Conservation (phyloP, 1,140 invertebrate genomes). For the Pseudomyrmex cubaensis region DNA sequence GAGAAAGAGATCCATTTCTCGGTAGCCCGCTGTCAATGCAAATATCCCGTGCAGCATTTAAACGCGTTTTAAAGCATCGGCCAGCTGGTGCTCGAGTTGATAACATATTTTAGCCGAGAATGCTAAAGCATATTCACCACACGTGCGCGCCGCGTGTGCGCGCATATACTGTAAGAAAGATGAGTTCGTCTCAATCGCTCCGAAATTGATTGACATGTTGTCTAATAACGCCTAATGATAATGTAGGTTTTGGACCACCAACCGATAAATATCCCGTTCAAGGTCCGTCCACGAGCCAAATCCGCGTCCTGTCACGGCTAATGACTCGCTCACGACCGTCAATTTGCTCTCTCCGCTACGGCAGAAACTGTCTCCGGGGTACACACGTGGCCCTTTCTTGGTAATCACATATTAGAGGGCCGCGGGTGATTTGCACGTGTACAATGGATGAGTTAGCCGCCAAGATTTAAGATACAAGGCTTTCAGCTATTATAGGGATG, state of each 20-base stretch:
- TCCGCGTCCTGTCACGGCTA: conserved; percentile 61
- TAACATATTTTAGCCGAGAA: conserved; percentile 74
- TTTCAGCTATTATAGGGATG: neutral
- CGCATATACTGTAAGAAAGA: neutral
- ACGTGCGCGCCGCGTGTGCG: conserved; percentile 10
- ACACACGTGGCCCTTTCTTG: conserved; percentile 34
- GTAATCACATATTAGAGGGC: conserved; percentile 24
- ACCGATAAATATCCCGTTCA: conserved; percentile 46
- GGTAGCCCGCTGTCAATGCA: conserved; percentile 45
- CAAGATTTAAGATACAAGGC: conserved; percentile 24
- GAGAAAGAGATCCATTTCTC: neutral
- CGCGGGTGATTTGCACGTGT: conserved; percentile 29
- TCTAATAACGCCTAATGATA: conserved; percentile 71
- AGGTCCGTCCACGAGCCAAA: conserved; percentile 55
- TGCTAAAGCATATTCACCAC: conserved; percentile 68
- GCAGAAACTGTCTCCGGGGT: conserved; percentile 51
- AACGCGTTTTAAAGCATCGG: conserved; percentile 38
- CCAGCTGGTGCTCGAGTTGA: conserved; percentile 52
- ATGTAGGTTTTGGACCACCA: conserved; percentile 37
- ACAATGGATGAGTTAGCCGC: conserved; percentile 11
- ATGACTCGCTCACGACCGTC: conserved; percentile 64
- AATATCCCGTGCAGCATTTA: conserved; percentile 16
- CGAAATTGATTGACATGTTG: conserved; percentile 75
- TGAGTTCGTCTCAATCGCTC: conserved; percentile 51
- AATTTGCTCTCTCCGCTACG: conserved; percentile 58